Conservation (phyloP, 2,113 vertebrate species). For the Etheostoma cragini region DNA sequence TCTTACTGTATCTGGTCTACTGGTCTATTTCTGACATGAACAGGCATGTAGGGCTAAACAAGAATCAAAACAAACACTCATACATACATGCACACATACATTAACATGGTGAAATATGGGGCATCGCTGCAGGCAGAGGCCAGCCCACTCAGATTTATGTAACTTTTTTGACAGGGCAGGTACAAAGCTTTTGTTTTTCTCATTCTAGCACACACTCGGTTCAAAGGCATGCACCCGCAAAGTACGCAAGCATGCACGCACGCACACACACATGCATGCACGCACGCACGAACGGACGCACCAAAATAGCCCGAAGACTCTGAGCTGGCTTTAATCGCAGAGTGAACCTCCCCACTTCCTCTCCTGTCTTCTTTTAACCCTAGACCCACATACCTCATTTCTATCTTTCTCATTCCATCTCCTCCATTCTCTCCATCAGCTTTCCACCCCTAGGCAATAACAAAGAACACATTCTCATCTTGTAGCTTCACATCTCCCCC, state of each 20-base stretch:
- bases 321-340: slow-evolving; percentile 48
- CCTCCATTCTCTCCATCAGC: slow-evolving; percentile 47
- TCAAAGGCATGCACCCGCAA: no score
- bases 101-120: slow-evolving; percentile 65
- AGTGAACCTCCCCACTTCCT: slow-evolving; percentile 39
- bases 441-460: slow-evolving; percentile 59
- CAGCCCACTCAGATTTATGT: slow-evolving; percentile 80
- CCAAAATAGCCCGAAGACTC: slow-evolving; percentile 66
- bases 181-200: slow-evolving; percentile 57
- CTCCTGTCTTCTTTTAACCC: slow-evolving; percentile 55
- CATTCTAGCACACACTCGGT: neutral
- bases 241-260: slow-evolving; percentile 22
- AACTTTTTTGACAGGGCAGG: slow-evolving; percentile 71
- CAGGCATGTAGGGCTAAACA: slow-evolving; percentile 45
- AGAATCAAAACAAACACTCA: slow-evolving; percentile 46
- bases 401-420: slow-evolving; percentile 66
- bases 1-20: slow-evolving; percentile 36
- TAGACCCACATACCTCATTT: slow-evolving; percentile 62
- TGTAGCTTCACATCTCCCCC: slow-evolving; percentile 53
- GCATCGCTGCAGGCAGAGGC: slow-evolving; percentile 61
- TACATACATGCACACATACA: slow-evolving; percentile 44
- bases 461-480: slow-evolving; percentile 65
- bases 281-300: slow-evolving; percentile 23
- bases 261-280: slow-evolving; percentile 19
- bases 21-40: slow-evolving; percentile 57